Conservation (phyloP, 2,888 invertebrate genomes). For the Colostygia pectinataria region DNA sequence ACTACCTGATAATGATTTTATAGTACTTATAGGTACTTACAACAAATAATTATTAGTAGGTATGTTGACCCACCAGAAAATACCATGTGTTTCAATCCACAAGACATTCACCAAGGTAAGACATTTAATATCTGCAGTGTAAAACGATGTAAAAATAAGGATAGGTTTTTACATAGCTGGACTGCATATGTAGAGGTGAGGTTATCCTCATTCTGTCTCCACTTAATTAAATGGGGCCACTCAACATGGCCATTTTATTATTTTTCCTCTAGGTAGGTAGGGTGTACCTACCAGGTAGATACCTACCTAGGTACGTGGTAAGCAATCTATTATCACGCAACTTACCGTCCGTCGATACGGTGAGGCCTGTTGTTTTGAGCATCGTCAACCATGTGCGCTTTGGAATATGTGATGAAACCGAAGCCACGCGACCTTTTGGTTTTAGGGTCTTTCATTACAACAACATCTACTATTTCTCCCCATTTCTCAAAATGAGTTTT, state of each 20-base stretch:
- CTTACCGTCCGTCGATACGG: conserved; percentile 92
- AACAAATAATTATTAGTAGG: no score
- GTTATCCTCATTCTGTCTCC: no score
- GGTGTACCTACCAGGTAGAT: neutral
- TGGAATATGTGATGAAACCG: conserved; percentile 98
- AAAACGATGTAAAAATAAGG: conserved; percentile 72
- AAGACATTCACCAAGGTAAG: conserved; percentile 76
- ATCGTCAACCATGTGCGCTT: conserved; percentile 97
- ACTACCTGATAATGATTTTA: neutral
- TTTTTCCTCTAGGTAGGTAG: neutral
- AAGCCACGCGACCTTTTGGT: conserved; percentile 98
- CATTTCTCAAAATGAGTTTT: conserved; percentile 98
- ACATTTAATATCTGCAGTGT: conserved; percentile 66
- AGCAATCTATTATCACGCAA: no score
- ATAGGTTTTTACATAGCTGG: conserved; percentile 68
- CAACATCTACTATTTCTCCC: conserved; percentile 98
- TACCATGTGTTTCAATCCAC: conserved; percentile 62
- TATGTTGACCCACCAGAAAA: conserved; percentile 74
- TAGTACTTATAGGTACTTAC: no score
- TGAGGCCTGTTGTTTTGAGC: conserved; percentile 96
- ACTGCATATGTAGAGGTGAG: conserved; percentile 69
- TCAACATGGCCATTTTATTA: no score
- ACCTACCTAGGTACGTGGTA: neutral
- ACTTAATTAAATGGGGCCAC: no score
- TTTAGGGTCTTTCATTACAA: conserved; percentile 98